Conservation (phyloP, 2,113 vertebrate species). For the Phrynosoma blainvillii region DNA sequence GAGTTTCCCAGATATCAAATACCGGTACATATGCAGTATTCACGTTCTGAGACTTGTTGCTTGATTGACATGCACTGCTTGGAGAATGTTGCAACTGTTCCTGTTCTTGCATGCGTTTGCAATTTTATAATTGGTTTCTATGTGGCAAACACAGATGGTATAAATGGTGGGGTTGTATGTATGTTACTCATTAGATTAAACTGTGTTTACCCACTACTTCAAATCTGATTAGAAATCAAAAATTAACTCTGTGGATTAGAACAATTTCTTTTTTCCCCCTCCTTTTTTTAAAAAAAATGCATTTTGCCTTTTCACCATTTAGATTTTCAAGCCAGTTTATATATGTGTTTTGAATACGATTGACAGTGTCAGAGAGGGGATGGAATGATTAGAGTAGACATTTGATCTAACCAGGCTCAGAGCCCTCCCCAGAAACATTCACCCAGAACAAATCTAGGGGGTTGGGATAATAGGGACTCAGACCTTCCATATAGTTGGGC, state of each 20-base stretch:
- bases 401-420: no score
- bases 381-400: no score
- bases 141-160: constrained; percentile 74
- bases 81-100: constrained; percentile 62
- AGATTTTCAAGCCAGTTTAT: neutral
- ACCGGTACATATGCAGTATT: no score
- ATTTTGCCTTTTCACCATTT: neutral
- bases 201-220: constrained; percentile 40
- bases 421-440: neutral
- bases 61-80: constrained; percentile 52
- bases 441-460: neutral
- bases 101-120: constrained; percentile 63
- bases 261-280: constrained; percentile 12
- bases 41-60: neutral
- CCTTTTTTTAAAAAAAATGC: neutral
- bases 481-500: no score
- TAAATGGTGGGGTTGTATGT: constrained; percentile 43
- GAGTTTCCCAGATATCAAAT: accelerated
- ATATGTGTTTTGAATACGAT: neutral
- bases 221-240: constrained; percentile 47
- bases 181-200: constrained; percentile 62
- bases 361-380: neutral
- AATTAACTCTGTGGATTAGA: constrained; percentile 18
- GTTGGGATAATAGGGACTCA: neutral
- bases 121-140: constrained; percentile 73